Base-by-base conservation (phyloP, 2,888 invertebrate species). In the Polydrusus pterygomalis region DNA sequence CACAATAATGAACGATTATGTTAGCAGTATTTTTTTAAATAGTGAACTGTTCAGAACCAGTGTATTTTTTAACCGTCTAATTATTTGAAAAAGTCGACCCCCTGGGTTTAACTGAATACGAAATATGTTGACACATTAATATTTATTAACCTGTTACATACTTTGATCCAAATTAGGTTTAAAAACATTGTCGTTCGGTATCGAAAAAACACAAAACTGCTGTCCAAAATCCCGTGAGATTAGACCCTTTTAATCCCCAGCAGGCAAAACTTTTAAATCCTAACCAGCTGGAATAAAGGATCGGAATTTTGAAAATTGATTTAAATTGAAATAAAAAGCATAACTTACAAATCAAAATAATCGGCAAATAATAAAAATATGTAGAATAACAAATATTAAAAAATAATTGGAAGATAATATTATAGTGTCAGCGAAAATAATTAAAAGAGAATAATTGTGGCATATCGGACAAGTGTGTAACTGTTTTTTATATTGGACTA, bases 221-320 rank as follows among this genome's bases (percentile, higher is more conserved):
- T 30, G 18, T 18, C 13, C n/a, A 2, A 54, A 54, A 54, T 54
- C 54, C 54, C 30, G 1, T 13, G n/a, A 54, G 54, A 54, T 54
- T 25, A 54, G 54, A 51, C 54, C 54, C 54, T 54, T 54, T 30
- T 54, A 54, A 54, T 54, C 30, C 54, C 54, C 54, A 54, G 54
- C 13, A 30, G n/a, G 11, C 54, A 54, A 54, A 54, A 54, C 11
- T 54, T 54, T 54, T 54, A 54, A 25, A n/a, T 25, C 25, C 54
- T 54, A 54, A 54, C 54, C 20, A 20, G 51, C 20, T 20, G 18
- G 10, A 54, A 54, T 20, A 54, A 54, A 20, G 54, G n/a, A 13
- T n/a, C 17, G 20, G 30, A 18, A 20, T 54, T 54, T 25, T 5
- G 25, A n/a, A 30, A 51, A 54, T 54, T 30, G 54, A 8, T 54